Base-by-base conservation (phyloP, 2,113 vertebrate species). In the Chaetops frenatus region DNA sequence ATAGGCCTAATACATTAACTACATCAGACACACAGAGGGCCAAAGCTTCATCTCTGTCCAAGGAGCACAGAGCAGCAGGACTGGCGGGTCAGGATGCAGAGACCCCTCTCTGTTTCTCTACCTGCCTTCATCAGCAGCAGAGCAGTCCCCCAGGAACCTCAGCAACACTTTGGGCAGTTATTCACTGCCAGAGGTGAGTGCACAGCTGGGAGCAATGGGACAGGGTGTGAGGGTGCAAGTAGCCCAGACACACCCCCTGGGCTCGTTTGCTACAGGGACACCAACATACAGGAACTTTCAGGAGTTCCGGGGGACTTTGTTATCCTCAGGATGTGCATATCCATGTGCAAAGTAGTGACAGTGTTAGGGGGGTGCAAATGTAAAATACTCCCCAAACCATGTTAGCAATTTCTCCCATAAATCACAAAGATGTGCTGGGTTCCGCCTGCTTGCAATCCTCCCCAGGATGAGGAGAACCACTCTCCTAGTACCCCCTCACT, bases 1-100 rank as follows among this genome's bases (percentile, higher is more conserved):
- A 64, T 14, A 56, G 60, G 44, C 90, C 81, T 88, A 77, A 86
- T 72, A 80, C 8, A 42, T 95, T 87, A 94, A 85, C 78, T 88
- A 4, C 66, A 70, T 77, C 35, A 83, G 78, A 85, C 60, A 86
- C 31, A 54, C 0, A 0, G 47, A 73, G 42, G 14, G 51, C 40
- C 76, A 78, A 58, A 92, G 51, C 33, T 87, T 51, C 67, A 56
- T 77, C 54, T 66, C 85, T 83, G 50, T 83, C 82, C 71, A 45
- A 73, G 58, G 11, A 88, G 73, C 1, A 0, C 28, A 18, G 72
- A 0, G 1, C 3, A 11, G 73, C 53, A 70, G 50, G 45, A 62
- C 31, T 0, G 0, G 79, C 0, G 0, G 71, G 70, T 66, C 78
- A 66, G 71, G 42, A 51, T 45, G 21, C 65, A 7, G 6, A 57